Evolutionary conservation across 1,140 invertebrate species (phyloP).

Genomic region (Cydia splendana): DNA sequence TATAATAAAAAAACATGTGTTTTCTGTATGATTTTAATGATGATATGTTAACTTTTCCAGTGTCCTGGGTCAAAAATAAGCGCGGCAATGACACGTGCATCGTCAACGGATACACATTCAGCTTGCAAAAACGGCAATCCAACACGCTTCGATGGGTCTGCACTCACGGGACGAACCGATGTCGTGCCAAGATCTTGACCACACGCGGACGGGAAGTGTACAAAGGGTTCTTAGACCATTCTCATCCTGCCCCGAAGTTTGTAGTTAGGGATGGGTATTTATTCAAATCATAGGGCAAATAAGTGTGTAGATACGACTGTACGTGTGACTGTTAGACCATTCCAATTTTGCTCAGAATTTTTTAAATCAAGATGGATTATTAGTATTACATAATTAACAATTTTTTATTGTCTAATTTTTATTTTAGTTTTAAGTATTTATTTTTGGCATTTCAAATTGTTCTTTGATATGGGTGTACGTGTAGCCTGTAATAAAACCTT

Average conservation of each 20-base stretch:
- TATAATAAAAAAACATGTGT: not conserved
- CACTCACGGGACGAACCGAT: not conserved
- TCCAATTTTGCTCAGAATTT: not conserved
- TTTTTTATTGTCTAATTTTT: too few relatives aligned
- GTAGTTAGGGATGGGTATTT: not conserved
- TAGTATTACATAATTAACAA: too few relatives aligned
- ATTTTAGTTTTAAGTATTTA: too few relatives aligned
- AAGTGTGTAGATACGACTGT: too few relatives aligned
- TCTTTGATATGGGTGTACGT: too few relatives aligned
- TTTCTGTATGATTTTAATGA: too few relatives aligned
- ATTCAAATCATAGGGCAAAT: not conserved
- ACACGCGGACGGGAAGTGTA: not conserved
- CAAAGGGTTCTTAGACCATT: not conserved
- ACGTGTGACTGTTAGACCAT: not conserved
- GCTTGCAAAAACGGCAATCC: not conserved
- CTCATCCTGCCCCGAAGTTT: not conserved
- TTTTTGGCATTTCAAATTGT: too few relatives aligned
- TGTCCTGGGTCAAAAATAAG: not conserved
- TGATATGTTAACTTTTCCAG: not conserved
- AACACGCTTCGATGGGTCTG: constrained; percentile 4
- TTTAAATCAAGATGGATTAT: too few relatives aligned
- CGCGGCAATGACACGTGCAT: not conserved
- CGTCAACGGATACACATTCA: constrained; percentile 2
- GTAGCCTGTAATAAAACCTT: not conserved
- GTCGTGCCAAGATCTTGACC: not conserved